A percentile compares a stretch with the other conserved stretches of the same genome.
These are phyloP conservation scores for Synergus laeviventris DNA, from an alignment of 2,888 invertebrate genomes.

Conservation along the genomic window DNA sequence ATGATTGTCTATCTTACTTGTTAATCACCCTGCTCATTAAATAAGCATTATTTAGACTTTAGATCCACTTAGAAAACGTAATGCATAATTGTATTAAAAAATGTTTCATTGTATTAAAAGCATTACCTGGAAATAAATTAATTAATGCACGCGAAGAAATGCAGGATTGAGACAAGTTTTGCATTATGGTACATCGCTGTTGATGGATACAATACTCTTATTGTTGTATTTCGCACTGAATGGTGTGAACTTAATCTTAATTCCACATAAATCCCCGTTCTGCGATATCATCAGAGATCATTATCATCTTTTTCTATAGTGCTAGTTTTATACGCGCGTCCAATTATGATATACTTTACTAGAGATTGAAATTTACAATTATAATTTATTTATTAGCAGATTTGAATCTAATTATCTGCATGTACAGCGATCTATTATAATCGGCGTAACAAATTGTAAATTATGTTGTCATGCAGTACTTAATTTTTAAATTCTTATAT, in stretches of 20 bases:
- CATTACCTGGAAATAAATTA: not conserved
- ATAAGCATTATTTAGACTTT: conserved; percentile 16
- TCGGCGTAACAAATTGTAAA: not conserved
- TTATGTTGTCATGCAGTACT: not conserved
- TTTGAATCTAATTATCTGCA: conserved; percentile 1
- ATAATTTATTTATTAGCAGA: not conserved
- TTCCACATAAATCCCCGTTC: not conserved
- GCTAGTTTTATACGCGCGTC: not conserved
- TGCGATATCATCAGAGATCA: conserved; percentile 9
- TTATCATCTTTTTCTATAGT: conserved; percentile 13
- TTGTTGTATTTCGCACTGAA: conserved; percentile 31
- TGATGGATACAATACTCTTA: conserved; percentile 3
- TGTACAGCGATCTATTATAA: not conserved
- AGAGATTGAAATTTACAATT: conserved; percentile 14
- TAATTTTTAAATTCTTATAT: not conserved
- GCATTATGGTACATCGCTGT: not conserved
- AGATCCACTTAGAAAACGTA: conserved; percentile 16
- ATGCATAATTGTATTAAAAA: conserved; percentile 27
- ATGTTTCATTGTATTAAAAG: conserved; percentile 20
- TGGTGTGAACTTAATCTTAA: conserved; percentile 26
- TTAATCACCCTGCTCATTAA: conserved; percentile 26
- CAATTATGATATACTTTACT: conserved; percentile 19
- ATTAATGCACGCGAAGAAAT: not conserved
- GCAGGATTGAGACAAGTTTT: not conserved
- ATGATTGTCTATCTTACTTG: conserved; percentile 31